Base-by-base conservation (phyloP, 92 coral and sea anemone species). In the Scolanthus callimorphus region DNA sequence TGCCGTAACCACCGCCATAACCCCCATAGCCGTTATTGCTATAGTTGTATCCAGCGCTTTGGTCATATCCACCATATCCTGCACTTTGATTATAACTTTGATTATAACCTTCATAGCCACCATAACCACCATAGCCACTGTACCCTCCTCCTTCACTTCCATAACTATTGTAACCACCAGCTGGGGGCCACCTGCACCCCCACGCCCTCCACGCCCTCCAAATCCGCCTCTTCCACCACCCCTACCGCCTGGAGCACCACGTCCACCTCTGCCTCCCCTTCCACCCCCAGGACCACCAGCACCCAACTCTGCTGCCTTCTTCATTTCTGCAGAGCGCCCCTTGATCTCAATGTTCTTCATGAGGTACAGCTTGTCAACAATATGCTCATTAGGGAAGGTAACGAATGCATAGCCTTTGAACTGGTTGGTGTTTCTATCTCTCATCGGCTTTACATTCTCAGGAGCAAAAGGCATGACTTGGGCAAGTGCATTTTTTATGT, bases 311-410 rank as follows among this genome's bases (percentile, higher is more conserved):
- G 83, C 86, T 27, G 97, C 97, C 59, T 90, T 90, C 82, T 90
- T 90, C 85, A 86, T 55, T 39, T 90, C 97, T 15, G 87, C 97
- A 24, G 61, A 45, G 31, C 71, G 76, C 4, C 63, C 59, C 44
- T 75, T 72, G 55, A 90, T 61, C 3, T 64, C 31, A 45, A 59
- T 55, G 50, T 67, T 50, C 63, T 89, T 79, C 50, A 90, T 65
- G 17, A 90, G 88, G 31, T 73, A 88, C 20, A 90, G 79, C 71
- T 90, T 90, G 65, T 90, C 97, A 12, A 88, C 97, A 12, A 82
- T 69, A 58, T 90, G 82, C 67, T 90, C 97, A 44, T 69, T 85
- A 20, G 74, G 71, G 66, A 74, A 85, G 52, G 55, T 38, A 29
- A 57, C 85, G 76, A 85, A 85, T 27, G 77, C 88, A 76, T 74